Conservation (phyloP, 2,888 invertebrate genomes). For the Caenorhabditis imperialis region DNA sequence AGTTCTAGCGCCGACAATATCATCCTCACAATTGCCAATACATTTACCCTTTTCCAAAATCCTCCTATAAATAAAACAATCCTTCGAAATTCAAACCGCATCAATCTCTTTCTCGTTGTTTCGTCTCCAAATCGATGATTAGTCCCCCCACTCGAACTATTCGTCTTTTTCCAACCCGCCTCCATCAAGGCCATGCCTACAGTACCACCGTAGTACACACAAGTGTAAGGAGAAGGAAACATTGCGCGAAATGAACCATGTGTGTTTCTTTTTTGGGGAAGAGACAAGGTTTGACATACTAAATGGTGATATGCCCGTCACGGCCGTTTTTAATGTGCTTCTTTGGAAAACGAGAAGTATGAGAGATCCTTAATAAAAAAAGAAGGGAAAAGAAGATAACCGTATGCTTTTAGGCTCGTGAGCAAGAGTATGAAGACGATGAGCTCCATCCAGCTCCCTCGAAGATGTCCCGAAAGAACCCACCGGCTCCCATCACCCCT, state of each 20-base stretch:
- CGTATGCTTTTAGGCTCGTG: conserved; percentile 32
- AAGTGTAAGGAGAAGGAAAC: too few relatives aligned
- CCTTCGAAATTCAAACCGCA: conserved; percentile 14
- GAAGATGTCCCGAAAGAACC: conserved; percentile 31
- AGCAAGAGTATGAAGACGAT: conserved; percentile 35
- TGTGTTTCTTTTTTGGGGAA: too few relatives aligned
- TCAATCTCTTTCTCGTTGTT: conserved; percentile 25
- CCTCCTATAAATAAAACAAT: too few relatives aligned
- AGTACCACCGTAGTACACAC: background rate
- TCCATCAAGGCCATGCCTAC: conserved; percentile 14
- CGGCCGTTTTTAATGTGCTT: conserved; percentile 18
- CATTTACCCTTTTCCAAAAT: too few relatives aligned
- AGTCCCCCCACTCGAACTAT: conserved; percentile 1
- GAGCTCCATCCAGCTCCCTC: conserved; percentile 34
- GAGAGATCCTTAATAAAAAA: background rate
- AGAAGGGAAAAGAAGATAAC: background rate
- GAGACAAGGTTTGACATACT: too few relatives aligned
- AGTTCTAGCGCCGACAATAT: too few relatives aligned
- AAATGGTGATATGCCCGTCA: background rate
- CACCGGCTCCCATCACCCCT: conserved; percentile 15
- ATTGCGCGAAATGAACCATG: conserved; percentile 15
- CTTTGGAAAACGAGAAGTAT: background rate
- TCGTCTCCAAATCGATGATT: conserved; percentile 17
- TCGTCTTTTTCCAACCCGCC: too few relatives aligned
- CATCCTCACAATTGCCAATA: too few relatives aligned